A percentile compares a stretch with the other conserved stretches of the same genome.
phyloP scores from a whole-genome alignment of 2,888 invertebrate genomes.

The Dryobotodes eremita region DNA sequence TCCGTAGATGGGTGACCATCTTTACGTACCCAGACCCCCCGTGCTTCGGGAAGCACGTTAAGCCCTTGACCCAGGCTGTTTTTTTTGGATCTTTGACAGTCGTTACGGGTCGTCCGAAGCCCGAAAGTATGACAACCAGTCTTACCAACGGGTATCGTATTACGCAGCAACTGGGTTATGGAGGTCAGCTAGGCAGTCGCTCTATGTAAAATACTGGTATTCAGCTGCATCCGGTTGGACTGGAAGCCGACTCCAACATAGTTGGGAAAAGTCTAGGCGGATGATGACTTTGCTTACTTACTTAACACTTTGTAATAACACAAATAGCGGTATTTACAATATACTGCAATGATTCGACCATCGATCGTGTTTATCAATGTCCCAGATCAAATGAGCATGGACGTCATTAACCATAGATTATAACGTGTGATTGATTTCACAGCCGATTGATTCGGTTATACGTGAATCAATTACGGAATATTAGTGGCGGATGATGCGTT shows the following conservation, averaged over 20 bases:
- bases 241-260: no score
- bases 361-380: conserved; percentile 61
- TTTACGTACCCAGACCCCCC: no score
- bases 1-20: no score
- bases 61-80: not conserved
- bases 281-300: not conserved
- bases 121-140: not conserved
- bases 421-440: conserved; percentile 56
- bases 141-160: no score
- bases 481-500: conserved; percentile 5
- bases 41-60: not conserved
- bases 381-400: conserved; percentile 48
- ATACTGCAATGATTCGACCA: conserved; percentile 32
- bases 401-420: conserved; percentile 53
- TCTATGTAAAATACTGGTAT: no score
- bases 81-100: not conserved
- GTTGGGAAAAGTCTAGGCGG: no score
- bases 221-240: no score
- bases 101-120: no score
- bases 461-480: conserved; percentile 44
- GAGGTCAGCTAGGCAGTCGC: no score
- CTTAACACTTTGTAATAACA: not conserved
- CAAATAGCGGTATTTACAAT: conserved; percentile 1
- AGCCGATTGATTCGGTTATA: conserved; percentile 42
- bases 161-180: not conserved